phyloP scores from a whole-genome alignment of 2,888 invertebrate species.

The Yponomeuta malinellus region DNA sequence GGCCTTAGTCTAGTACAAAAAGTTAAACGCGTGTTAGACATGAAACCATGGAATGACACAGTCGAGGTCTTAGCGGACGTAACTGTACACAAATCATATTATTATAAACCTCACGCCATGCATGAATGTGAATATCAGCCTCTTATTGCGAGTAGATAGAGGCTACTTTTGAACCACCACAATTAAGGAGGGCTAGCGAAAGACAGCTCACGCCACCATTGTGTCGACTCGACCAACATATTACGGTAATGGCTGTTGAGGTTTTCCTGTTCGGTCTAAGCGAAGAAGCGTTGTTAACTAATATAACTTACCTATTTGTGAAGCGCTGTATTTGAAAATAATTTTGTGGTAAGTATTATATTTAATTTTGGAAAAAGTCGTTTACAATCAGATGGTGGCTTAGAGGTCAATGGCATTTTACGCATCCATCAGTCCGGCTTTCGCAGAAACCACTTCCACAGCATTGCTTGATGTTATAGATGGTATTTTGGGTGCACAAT shows the following conservation, averaged over 20 bases:
- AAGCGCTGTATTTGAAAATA: too few relatives aligned
- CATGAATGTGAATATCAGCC: background rate
- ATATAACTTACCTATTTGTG: background rate
- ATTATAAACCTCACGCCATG: background rate
- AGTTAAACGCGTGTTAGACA: background rate
- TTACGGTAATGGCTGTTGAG: slow-evolving; percentile 26
- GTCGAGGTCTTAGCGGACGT: background rate
- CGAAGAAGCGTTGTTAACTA: background rate
- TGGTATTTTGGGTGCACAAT: too few relatives aligned
- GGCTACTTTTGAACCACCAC: background rate
- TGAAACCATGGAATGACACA: background rate
- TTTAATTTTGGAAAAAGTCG: too few relatives aligned
- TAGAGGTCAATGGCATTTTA: too few relatives aligned
- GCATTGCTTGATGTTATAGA: too few relatives aligned
- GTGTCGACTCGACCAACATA: slow-evolving; percentile 28
- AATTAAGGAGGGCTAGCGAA: slow-evolving; percentile 3
- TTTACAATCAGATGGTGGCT: too few relatives aligned
- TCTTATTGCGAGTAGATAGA: background rate
- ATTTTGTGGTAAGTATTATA: too few relatives aligned
- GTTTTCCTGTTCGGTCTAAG: slow-evolving; percentile 10
- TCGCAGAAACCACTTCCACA: too few relatives aligned
- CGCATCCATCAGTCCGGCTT: too few relatives aligned
- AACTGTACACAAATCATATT: slow-evolving; percentile 1
- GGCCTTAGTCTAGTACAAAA: background rate
- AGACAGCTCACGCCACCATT: slow-evolving; percentile 32